A percentile compares a stretch with the other conserved stretches of the same genome.
phyloP scores from a whole-genome alignment of 2,888 invertebrate genomes.

The Pandemis corylana region DNA sequence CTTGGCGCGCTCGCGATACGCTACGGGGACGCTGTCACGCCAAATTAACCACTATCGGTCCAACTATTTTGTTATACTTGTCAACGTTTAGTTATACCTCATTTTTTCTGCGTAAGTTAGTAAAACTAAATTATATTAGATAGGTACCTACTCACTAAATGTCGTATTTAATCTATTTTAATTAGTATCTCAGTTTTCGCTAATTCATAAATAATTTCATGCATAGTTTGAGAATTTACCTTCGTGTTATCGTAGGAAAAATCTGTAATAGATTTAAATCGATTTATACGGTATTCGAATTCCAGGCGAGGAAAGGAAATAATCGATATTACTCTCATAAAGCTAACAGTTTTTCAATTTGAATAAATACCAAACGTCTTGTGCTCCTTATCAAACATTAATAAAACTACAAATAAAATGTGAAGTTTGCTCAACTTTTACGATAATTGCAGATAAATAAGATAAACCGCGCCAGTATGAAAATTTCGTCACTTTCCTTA shows the following conservation, averaged over 20 bases:
- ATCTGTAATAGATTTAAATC: not conserved
- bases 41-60: constrained; percentile 47
- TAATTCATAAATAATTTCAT: not conserved
- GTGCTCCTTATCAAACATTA: constrained; percentile 10
- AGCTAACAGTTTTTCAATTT: not conserved
- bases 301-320: not conserved
- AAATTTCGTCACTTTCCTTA: constrained; percentile 1
- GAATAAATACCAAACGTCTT: constrained; percentile 3
- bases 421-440: constrained; percentile 15
- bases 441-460: constrained; percentile 28
- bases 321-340: not conserved
- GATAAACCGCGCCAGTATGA: constrained; percentile 5
- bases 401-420: constrained; percentile 3
- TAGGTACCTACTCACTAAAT: no score
- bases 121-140: no score
- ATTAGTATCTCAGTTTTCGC: not conserved
- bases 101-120: not conserved
- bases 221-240: not conserved
- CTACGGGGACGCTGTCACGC: constrained; percentile 50
- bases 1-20: constrained; percentile 45
- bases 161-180: not conserved
- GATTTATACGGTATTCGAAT: constrained; percentile 7
- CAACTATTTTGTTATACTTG: constrained; percentile 10
- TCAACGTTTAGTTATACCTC: not conserved
- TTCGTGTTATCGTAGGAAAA: not conserved